A percentile compares a stretch with the other conserved stretches of the same genome.
Evolutionary conservation across 1,140 invertebrate genomes (phyloP).

Genomic region (Drosophila sechellia): DNA sequence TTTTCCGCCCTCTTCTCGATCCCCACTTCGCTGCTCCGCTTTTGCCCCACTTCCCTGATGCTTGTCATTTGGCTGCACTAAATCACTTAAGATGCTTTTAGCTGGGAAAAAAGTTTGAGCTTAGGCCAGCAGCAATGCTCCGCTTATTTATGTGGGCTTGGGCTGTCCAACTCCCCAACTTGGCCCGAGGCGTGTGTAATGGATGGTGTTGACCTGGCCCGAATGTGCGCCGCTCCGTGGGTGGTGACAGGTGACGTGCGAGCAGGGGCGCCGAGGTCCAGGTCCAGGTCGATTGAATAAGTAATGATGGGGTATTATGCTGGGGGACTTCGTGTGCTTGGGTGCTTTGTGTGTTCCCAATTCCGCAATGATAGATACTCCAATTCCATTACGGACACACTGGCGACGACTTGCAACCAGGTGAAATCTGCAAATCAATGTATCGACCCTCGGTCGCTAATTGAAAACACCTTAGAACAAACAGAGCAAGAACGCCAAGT

Average conservation of each 20-base stretch:
- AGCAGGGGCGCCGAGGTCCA: background rate
- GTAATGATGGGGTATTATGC: slow-evolving; percentile 68
- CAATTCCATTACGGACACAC: slow-evolving; percentile 27
- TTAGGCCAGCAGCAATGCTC: slow-evolving; percentile 59
- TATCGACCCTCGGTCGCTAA: slow-evolving; percentile 60
- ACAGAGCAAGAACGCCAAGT: slow-evolving; percentile 65
- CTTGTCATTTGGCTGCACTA: slow-evolving; percentile 71
- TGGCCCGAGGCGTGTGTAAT: slow-evolving; percentile 48
- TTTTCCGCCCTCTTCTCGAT: slow-evolving; percentile 7
- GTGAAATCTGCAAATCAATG: slow-evolving; percentile 65
- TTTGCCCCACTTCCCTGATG: background rate
- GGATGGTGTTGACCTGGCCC: slow-evolving; percentile 76
- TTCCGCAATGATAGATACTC: slow-evolving; percentile 21
- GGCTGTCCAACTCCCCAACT: background rate
- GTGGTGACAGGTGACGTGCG: slow-evolving; percentile 62
- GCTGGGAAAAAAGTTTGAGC: slow-evolving; percentile 71
- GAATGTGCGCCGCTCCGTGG: slow-evolving; percentile 30
- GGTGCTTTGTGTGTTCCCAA: slow-evolving; percentile 31
- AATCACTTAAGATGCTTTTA: slow-evolving; percentile 83
- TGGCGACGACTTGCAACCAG: slow-evolving; percentile 37
- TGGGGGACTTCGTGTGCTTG: slow-evolving; percentile 5
- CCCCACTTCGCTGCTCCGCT: background rate
- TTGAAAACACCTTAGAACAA: slow-evolving; percentile 80
- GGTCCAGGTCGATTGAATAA: slow-evolving; percentile 71
- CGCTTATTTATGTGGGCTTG: slow-evolving; percentile 64